Percentiles rank a stretch among this genome's conserved stretches.
phyloP scores from a whole-genome alignment of 2,113 vertebrate species.

The Mesembrinibis cayennensis region DNA sequence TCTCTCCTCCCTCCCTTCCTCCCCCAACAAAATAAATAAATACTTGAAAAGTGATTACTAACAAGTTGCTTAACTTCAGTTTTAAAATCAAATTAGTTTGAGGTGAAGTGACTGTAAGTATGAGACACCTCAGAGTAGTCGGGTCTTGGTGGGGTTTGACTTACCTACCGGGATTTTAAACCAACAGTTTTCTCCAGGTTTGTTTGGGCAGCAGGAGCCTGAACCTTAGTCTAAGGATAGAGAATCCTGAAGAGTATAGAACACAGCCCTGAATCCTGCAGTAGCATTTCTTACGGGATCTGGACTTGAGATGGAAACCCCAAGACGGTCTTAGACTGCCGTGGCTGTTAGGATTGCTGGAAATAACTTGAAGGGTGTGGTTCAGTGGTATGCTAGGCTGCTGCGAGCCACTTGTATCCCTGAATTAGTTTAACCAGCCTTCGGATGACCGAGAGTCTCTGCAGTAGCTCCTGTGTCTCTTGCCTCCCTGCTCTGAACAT shows the following conservation, averaged over 20 bases:
- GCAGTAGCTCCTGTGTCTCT: background rate
- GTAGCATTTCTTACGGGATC: background rate
- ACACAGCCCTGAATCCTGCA: background rate
- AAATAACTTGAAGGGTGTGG: background rate
- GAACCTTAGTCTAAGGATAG: background rate
- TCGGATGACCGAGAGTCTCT: background rate
- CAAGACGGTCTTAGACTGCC: background rate
- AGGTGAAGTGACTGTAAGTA: background rate
- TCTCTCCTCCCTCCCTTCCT: background rate
- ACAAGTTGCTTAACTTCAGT: constrained; percentile 6
- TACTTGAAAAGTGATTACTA: constrained; percentile 14
- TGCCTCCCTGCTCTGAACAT: background rate
- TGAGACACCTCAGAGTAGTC: background rate
- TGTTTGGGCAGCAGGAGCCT: background rate
- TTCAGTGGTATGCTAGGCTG: background rate
- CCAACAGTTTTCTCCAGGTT: background rate
- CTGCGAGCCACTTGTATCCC: background rate
- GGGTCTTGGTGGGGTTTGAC: background rate
- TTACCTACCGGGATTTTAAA: background rate
- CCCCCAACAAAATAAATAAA: constrained; percentile 25
- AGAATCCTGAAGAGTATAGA: background rate
- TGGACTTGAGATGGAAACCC: background rate
- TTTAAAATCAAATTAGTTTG: constrained; percentile 28
- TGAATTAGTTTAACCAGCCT: background rate
- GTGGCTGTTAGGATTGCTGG: background rate